Conservation (phyloP, 2,113 vertebrate species). For the Chascanopsetta lugubris region DNA sequence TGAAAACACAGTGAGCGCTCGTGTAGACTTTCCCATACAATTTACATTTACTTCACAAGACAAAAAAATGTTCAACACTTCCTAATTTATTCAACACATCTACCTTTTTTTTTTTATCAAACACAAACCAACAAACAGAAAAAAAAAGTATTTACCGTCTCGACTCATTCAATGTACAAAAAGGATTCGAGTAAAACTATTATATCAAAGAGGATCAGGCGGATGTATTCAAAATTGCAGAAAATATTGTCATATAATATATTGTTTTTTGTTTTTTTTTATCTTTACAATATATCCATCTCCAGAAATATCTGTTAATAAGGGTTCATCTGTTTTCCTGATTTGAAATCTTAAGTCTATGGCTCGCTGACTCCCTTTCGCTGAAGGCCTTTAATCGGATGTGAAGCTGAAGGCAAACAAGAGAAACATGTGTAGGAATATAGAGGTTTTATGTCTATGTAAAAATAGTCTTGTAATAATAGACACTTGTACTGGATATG, state of each 20-base stretch:
- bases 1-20: conserved; percentile 71
- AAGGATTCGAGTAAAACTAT: conserved; percentile 70
- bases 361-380: conserved; percentile 74
- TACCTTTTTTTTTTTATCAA: conserved; percentile 62
- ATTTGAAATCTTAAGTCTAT: conserved; percentile 72
- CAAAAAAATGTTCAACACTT: conserved; percentile 72
- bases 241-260: conserved; percentile 44
- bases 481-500: conserved; percentile 60
- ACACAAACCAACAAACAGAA: conserved; percentile 67
- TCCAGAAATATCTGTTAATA: conserved; percentile 64
- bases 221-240: conserved; percentile 70
- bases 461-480: conserved; percentile 64
- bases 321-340: conserved; percentile 65
- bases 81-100: conserved; percentile 73
- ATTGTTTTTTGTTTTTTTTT: not conserved
- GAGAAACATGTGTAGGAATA: conserved; percentile 47
- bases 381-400: conserved; percentile 74
- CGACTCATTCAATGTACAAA: conserved; percentile 71
- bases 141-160: conserved; percentile 59
- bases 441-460: conserved; percentile 55
- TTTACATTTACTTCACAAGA: conserved; percentile 80
- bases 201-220: conserved; percentile 72
- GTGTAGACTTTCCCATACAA: conserved; percentile 68
- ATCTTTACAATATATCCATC: conserved; percentile 51
- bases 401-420: conserved; percentile 75